Evolutionary conservation across 37 sponge, comb jelly and placozoan genomes (phyloP).

Genomic region (Theonella swinhoei): DNA sequence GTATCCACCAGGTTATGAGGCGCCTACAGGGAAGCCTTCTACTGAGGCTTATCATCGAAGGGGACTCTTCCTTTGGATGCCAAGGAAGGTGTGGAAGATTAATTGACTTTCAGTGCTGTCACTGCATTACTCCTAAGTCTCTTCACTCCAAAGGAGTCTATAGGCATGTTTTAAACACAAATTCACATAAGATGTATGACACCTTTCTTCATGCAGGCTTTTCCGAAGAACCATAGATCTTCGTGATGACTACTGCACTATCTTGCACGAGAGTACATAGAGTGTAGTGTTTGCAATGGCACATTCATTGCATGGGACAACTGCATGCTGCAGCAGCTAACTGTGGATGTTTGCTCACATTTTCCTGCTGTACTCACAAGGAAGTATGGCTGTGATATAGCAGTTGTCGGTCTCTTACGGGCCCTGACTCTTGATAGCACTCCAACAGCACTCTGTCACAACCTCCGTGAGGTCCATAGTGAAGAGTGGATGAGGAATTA

Average conservation of each 20-base stretch:
- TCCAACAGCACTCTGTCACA: too few relatives aligned
- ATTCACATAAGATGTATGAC: too few relatives aligned
- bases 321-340: conserved; percentile 28
- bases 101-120: conserved; percentile 25
- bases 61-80: too few relatives aligned
- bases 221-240: not conserved
- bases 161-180: not conserved
- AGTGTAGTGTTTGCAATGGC: conserved; percentile 13
- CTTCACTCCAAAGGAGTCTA: conserved; percentile 46
- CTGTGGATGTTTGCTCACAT: not conserved
- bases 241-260: conserved; percentile 41
- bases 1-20: too few relatives aligned
- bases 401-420: too few relatives aligned
- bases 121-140: conserved; percentile 3
- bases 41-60: too few relatives aligned
- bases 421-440: too few relatives aligned
- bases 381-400: conserved; percentile 31
- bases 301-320: conserved; percentile 26
- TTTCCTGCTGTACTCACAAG: conserved; percentile 36
- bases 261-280: conserved; percentile 22
- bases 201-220: too few relatives aligned
- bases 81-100: conserved; percentile 33
- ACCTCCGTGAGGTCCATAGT: too few relatives aligned
- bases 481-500: too few relatives aligned
- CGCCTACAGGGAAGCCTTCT: too few relatives aligned